Evolutionary conservation across 2,113 vertebrate genomes (phyloP).

Genomic region (Alethe diademata): DNA sequence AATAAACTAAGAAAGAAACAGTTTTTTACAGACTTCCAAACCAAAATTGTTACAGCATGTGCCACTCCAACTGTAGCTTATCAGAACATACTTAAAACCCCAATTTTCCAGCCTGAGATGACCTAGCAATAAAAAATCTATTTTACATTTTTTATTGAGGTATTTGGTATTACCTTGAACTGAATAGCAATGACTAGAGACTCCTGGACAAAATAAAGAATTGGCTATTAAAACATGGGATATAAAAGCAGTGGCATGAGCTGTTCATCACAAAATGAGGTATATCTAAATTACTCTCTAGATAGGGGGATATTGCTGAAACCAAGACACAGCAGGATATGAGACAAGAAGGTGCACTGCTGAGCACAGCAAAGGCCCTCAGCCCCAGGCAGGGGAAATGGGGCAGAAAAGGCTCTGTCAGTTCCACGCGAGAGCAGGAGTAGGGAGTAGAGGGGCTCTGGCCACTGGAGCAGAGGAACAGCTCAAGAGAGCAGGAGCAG

Average conservation of each 20-base stretch:
- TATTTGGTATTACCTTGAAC: not conserved
- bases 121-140: not conserved
- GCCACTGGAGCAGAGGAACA: rapidly evolving
- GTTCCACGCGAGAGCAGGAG: not conserved
- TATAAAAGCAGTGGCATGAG: rapidly evolving
- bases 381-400: rapidly evolving
- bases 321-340: not conserved
- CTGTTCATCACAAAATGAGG: not conserved
- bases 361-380: no score
- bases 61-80: not conserved
- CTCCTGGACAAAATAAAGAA: not conserved
- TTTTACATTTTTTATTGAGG: rapidly evolving
- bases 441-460: rapidly evolving
- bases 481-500: not conserved
- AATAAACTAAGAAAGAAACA: not conserved
- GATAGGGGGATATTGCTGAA: not conserved
- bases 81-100: not conserved
- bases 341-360: not conserved
- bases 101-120: not conserved
- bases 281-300: not conserved
- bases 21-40: not conserved
- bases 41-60: not conserved
- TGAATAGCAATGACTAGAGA: not conserved
- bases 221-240: rapidly evolving
- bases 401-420: not conserved